Percentiles rank a stretch among this genome's conserved stretches.
phyloP scores from a whole-genome alignment of 2,888 invertebrate genomes.

The Venusia cambrica region DNA sequence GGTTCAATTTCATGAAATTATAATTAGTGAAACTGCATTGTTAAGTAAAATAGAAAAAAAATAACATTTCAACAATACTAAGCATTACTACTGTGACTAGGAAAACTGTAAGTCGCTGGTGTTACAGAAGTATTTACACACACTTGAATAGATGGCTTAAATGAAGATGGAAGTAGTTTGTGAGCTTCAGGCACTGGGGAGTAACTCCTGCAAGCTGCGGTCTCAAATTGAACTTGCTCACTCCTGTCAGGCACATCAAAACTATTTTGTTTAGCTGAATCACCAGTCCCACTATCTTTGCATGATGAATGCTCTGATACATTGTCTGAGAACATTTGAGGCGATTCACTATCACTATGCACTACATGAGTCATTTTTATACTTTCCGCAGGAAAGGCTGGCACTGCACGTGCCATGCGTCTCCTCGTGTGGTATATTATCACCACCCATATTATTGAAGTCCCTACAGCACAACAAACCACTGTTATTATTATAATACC shows the following conservation, averaged over 20 bases:
- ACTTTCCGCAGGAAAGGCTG: slow-evolving; percentile 67
- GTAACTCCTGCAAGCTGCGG: slow-evolving; percentile 65
- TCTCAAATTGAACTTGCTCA: slow-evolving; percentile 74
- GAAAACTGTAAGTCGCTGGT: slow-evolving; percentile 79
- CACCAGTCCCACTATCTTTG: slow-evolving; percentile 91
- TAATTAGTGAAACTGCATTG: slow-evolving; percentile 67
- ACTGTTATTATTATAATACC: slow-evolving; percentile 94
- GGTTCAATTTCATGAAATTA: slow-evolving; percentile 21
- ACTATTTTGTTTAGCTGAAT: slow-evolving; percentile 88
- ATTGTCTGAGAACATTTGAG: slow-evolving; percentile 82
- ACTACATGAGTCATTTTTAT: slow-evolving; percentile 76
- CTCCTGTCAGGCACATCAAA: slow-evolving; percentile 80
- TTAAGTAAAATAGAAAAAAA: slow-evolving; percentile 36
- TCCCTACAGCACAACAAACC: slow-evolving; percentile 94
- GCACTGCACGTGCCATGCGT: slow-evolving; percentile 78
- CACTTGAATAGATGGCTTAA: slow-evolving; percentile 77
- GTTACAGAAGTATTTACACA: slow-evolving; percentile 77
- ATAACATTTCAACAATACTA: slow-evolving; percentile 50
- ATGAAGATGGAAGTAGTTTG: slow-evolving; percentile 74
- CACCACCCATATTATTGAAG: slow-evolving; percentile 94
- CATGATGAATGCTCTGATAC: slow-evolving; percentile 88
- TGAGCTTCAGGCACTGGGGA: slow-evolving; percentile 76
- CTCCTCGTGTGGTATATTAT: slow-evolving; percentile 93
- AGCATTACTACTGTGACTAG: slow-evolving; percentile 78
- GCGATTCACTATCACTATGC: slow-evolving; percentile 75